Evolutionary conservation across 1,140 invertebrate genomes (phyloP).

Genomic region (Aphelinus atriplicis): DNA sequence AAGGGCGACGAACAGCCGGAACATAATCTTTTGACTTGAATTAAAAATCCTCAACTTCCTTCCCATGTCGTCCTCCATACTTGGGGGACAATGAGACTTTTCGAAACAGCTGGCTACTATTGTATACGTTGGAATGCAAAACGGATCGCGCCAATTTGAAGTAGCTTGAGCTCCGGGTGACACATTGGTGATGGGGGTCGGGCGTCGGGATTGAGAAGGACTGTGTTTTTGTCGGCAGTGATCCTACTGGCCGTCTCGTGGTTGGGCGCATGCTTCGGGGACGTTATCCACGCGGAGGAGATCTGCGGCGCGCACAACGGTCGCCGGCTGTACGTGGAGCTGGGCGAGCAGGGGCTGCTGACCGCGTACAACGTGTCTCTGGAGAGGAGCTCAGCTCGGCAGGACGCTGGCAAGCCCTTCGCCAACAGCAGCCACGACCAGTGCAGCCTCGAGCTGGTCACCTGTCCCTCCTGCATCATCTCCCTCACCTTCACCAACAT

Average conservation of each 20-base stretch:
- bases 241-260: conserved; percentile 44
- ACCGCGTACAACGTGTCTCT: conserved; percentile 68
- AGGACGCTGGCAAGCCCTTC: conserved; percentile 39
- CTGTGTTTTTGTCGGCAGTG: conserved; percentile 31
- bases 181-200: too few species aligned
- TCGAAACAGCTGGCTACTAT: too few species aligned
- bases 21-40: too few species aligned
- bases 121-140: too few species aligned
- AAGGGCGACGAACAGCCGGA: too few species aligned
- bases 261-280: conserved; percentile 39
- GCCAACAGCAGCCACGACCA: conserved; percentile 64
- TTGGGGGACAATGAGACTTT: too few species aligned
- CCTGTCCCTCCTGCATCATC: conserved; percentile 77
- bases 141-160: too few species aligned
- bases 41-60: too few species aligned
- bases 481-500: conserved; percentile 70
- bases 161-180: too few species aligned
- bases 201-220: too few species aligned
- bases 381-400: conserved; percentile 51
- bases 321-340: conserved; percentile 70
- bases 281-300: conserved; percentile 64
- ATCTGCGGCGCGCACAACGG: conserved; percentile 73
- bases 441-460: conserved; percentile 75
- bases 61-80: too few species aligned
- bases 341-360: conserved; percentile 70